Evolutionary conservation across 2,113 vertebrate species (phyloP).

Genomic region (Psittacula cyanocephala): DNA sequence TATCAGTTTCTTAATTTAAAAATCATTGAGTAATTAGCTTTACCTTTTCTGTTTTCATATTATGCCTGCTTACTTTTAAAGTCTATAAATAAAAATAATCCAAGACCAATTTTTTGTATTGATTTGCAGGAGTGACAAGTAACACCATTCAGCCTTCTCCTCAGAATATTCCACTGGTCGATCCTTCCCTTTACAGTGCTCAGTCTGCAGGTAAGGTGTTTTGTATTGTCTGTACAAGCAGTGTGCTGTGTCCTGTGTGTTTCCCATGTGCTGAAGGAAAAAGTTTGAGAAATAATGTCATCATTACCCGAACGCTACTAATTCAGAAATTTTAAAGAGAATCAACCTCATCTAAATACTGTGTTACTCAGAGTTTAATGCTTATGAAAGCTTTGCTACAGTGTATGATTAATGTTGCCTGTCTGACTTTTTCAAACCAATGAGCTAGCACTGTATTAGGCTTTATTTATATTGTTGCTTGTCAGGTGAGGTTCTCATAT

Average conservation of each 20-base stretch:
- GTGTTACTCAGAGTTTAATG: not conserved
- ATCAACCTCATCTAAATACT: not conserved
- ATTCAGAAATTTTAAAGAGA: not conserved
- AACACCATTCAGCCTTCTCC: conserved; percentile 83
- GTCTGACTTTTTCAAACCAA: not conserved
- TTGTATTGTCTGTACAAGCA: not conserved
- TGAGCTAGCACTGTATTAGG: not conserved
- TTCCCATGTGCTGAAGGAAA: not conserved
- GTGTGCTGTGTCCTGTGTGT: not conserved
- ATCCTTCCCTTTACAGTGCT: conserved; percentile 81
- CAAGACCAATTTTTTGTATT: not conserved
- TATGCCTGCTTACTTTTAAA: not conserved
- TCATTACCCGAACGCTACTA: not conserved
- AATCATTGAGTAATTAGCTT: not conserved
- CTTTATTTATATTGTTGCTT: not conserved
- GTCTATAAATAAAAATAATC: not conserved
- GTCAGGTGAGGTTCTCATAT: not conserved
- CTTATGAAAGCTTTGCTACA: not conserved
- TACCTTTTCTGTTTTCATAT: not conserved
- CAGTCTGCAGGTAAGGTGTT: conserved; percentile 81
- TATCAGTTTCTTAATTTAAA: not conserved
- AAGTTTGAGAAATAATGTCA: not conserved
- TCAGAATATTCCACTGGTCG: conserved; percentile 76
- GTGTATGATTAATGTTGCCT: not conserved
- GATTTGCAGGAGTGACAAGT: conserved; percentile 75